Conservation (phyloP, 2,888 invertebrate genomes). For the Rotaria socialis region DNA sequence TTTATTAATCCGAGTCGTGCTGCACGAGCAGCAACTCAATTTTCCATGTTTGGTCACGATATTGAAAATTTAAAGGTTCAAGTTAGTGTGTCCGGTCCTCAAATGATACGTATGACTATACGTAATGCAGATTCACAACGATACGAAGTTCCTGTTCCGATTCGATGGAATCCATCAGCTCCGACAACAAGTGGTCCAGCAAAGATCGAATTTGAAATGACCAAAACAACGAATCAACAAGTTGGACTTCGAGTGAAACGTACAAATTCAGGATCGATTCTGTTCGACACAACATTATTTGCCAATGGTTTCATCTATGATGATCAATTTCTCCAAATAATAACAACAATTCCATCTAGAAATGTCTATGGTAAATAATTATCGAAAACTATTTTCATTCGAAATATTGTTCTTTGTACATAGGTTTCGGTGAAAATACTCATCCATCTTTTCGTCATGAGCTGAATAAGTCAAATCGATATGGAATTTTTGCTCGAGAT, state of each 20-base stretch:
- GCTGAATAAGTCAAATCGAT: conserved; percentile 33
- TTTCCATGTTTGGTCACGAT: conserved; percentile 1
- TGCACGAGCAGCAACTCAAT: background rate
- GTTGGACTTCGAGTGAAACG: conserved; percentile 3
- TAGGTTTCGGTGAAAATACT: conserved; percentile 44
- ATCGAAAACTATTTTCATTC: too few relatives aligned
- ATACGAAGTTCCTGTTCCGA: conserved; percentile 39
- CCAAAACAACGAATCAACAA: background rate
- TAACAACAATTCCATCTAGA: conserved; percentile 49
- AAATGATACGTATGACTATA: conserved; percentile 5
- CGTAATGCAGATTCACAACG: background rate
- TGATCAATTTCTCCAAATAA: conserved; percentile 61
- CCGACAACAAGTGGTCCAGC: background rate
- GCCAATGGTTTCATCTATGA: conserved; percentile 57
- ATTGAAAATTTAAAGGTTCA: background rate
- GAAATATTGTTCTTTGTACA: background rate
- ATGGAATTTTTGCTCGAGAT: conserved; percentile 56
- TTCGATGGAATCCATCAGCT: background rate
- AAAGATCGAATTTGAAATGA: conserved; percentile 24
- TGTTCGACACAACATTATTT: conserved; percentile 28
- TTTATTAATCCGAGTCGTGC: background rate
- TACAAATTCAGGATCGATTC: background rate
- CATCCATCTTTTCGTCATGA: conserved; percentile 38
- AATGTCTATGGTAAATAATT: conserved; percentile 48
- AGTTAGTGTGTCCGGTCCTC: background rate